A percentile compares a stretch with the other conserved stretches of the same genome.
Evolutionary conservation across 2,797 vertebrate species (phyloP).

Genomic region (Manis crassicaudata): DNA sequence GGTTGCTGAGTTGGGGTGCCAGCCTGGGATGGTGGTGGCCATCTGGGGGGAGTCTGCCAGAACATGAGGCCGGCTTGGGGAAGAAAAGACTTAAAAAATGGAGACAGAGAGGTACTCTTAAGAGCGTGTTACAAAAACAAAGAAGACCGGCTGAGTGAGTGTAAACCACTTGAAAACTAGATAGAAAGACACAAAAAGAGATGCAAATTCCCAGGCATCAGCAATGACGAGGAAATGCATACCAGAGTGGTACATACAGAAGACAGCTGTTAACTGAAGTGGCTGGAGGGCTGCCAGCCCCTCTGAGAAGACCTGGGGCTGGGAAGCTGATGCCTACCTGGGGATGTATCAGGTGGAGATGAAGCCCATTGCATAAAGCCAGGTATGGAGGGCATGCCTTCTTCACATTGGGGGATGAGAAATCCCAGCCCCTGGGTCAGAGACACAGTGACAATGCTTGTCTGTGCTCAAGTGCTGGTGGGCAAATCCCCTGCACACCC

Average conservation of each 20-base stretch:
- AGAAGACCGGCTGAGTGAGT: background rate
- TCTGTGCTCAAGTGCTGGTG: background rate
- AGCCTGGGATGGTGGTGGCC: background rate
- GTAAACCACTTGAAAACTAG: background rate
- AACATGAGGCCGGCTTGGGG: background rate
- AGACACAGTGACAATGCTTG: background rate
- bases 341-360: background rate
- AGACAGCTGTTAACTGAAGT: background rate
- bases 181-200: background rate
- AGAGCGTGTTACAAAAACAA: background rate
- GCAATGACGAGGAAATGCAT: background rate
- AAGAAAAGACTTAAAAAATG: too few relatives aligned
- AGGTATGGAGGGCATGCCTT: background rate
- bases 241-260: background rate
- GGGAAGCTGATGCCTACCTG: too few relatives aligned
- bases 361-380: background rate
- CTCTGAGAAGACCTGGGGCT: background rate
- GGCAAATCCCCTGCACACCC: background rate
- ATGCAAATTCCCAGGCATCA: background rate
- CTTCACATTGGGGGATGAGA: background rate
- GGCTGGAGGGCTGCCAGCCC: background rate
- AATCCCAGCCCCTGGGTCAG: background rate
- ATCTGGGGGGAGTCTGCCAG: background rate
- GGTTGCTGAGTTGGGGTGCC: background rate
- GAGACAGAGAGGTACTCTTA: too few relatives aligned